A percentile compares a stretch with the other conserved stretches of the same genome.
Conservation (phyloP, 2,113 vertebrate species). For the Phylloscopus trochilus region DNA sequence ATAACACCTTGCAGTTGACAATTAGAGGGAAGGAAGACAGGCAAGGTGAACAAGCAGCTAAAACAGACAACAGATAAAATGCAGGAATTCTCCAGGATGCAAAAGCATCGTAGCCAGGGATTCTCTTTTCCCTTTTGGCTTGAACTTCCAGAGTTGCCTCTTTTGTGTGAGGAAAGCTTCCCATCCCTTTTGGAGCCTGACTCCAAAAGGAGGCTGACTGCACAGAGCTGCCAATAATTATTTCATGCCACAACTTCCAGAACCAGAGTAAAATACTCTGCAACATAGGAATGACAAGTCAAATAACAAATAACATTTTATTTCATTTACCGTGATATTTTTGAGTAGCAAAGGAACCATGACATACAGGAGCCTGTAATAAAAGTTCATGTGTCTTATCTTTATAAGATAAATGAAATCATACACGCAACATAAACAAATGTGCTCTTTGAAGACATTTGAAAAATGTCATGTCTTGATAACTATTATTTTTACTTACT, state of each 20-base stretch:
- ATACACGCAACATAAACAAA: not conserved
- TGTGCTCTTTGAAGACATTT: slow-evolving; percentile 41
- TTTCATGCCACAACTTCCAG: not conserved
- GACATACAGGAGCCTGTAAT: slow-evolving; percentile 2
- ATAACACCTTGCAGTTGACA: not conserved
- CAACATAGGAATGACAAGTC: not conserved
- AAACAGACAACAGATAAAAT: not conserved
- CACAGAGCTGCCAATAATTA: not conserved
- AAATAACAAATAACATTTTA: slow-evolving; percentile 67
- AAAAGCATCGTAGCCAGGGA: not conserved
- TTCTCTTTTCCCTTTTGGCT: not conserved
- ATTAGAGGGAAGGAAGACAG: not conserved
- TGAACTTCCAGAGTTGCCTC: not conserved
- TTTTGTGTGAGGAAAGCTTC: not conserved
- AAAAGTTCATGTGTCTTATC: slow-evolving; percentile 26
- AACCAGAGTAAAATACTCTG: not conserved
- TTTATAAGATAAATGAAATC: slow-evolving; percentile 53
- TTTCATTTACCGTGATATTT: slow-evolving; percentile 67
- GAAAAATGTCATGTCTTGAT: slow-evolving; percentile 45
- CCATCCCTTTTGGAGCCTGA: not conserved
- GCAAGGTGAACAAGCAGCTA: not conserved
- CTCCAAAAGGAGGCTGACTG: not conserved
- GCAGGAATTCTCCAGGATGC: not conserved
- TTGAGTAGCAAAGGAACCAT: slow-evolving; percentile 23
- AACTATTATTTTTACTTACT: slow-evolving; percentile 33